Evolutionary conservation across 2,888 invertebrate species (phyloP).

Genomic region (Bibio marci): DNA sequence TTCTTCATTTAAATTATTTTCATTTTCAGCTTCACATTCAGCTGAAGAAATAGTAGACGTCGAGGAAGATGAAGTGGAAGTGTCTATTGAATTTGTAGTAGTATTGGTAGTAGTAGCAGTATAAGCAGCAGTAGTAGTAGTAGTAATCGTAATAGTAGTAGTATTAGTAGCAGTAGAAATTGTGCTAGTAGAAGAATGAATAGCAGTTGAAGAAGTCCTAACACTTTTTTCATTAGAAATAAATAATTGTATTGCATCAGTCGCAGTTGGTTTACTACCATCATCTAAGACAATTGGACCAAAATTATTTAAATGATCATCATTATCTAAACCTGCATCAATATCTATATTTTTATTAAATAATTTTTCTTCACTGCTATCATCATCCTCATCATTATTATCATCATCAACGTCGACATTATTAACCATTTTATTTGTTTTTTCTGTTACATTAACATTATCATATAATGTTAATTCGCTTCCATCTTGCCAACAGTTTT

Average conservation of each 20-base stretch:
- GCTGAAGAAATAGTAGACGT: neutral
- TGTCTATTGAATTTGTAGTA: neutral
- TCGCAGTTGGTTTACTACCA: too few species aligned
- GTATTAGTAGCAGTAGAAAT: too few species aligned
- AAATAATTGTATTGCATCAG: too few species aligned
- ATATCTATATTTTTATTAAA: neutral
- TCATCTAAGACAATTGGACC: conserved; percentile 7
- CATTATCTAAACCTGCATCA: neutral
- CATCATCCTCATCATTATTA: neutral
- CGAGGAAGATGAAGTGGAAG: neutral
- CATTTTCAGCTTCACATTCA: neutral
- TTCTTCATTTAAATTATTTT: neutral
- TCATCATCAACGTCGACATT: too few species aligned
- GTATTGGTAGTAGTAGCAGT: too few species aligned
- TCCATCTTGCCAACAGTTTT: conserved; percentile 15
- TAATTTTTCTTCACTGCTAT: neutral
- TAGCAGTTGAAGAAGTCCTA: too few species aligned
- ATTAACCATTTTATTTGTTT: too few species aligned
- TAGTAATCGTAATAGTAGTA: too few species aligned
- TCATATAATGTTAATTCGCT: conserved; percentile 12
- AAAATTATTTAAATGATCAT: conserved; percentile 9
- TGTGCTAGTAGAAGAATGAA: too few species aligned
- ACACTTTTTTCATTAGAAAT: too few species aligned
- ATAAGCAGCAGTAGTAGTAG: too few species aligned
- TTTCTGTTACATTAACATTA: too few species aligned